Conservation (phyloP, 1,140 invertebrate species). For the Trissolcus basalis region DNA sequence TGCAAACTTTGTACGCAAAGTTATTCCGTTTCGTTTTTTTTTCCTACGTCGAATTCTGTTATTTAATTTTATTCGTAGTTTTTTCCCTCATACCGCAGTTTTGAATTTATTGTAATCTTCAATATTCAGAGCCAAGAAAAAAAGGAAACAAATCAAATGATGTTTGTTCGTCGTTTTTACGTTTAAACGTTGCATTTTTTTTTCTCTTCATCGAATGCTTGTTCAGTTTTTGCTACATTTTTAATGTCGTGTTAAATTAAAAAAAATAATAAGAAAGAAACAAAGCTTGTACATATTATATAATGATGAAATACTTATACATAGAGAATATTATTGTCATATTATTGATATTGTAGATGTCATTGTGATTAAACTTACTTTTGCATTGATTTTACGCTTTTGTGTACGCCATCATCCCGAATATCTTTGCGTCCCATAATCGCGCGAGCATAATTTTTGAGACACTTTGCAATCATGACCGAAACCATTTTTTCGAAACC, state of each 20-base stretch:
- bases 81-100: slow-evolving; percentile 2
- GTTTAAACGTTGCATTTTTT: slow-evolving; percentile 22
- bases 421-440: slow-evolving; percentile 22
- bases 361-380: slow-evolving; percentile 35
- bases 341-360: slow-evolving; percentile 30
- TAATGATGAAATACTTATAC: slow-evolving; percentile 21
- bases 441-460: slow-evolving; percentile 27
- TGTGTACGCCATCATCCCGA: slow-evolving; percentile 7
- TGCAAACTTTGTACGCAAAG: slow-evolving; percentile 31
- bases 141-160: background rate
- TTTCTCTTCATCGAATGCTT: slow-evolving; percentile 23
- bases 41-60: slow-evolving; percentile 25
- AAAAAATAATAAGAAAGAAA: slow-evolving; percentile 22
- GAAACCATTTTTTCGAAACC: background rate
- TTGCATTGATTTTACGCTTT: slow-evolving; percentile 25
- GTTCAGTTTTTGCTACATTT: slow-evolving; percentile 39
- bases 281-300: slow-evolving; percentile 29
- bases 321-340: slow-evolving; percentile 22
- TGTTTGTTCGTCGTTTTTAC: slow-evolving; percentile 13
- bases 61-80: slow-evolving; percentile 43
- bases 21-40: slow-evolving; percentile 36
- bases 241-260: slow-evolving; percentile 27
- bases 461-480: background rate
- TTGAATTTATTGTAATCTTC: slow-evolving; percentile 2
- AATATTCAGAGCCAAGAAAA: background rate